Evolutionary conservation across 2,113 vertebrate species (phyloP).

Genomic region (Corythoichthys intestinalis): DNA sequence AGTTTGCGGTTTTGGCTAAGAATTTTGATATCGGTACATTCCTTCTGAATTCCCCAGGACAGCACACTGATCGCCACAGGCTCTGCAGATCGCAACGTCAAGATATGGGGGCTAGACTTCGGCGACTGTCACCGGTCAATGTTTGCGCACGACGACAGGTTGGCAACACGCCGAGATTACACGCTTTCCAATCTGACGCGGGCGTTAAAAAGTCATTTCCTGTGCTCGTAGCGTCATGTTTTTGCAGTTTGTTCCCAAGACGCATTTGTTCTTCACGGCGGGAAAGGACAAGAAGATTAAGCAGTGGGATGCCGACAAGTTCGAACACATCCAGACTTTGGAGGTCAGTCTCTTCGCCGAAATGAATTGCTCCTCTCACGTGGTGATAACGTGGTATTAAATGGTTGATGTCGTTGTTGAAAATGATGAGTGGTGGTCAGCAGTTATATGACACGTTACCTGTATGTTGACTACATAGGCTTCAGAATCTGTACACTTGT

Average conservation of each 20-base stretch:
- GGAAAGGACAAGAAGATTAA: constrained; percentile 95
- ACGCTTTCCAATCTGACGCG: background rate
- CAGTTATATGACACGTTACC: too few species aligned
- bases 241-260: constrained; percentile 91
- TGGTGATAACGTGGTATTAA: background rate
- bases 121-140: constrained; percentile 96
- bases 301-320: constrained; percentile 97
- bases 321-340: constrained; percentile 89
- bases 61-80: constrained; percentile 87
- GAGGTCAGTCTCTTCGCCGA: constrained; percentile 75
- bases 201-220: background rate
- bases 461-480: too few species aligned
- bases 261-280: constrained; percentile 96
- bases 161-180: background rate
- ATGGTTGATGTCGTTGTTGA: too few species aligned
- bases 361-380: background rate
- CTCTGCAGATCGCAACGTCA: constrained; percentile 93
- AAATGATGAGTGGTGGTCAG: too few species aligned
- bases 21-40: too few species aligned
- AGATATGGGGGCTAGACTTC: constrained; percentile 97
- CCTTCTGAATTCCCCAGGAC: constrained; percentile 69
- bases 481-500: too few species aligned
- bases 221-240: constrained; percentile 84
- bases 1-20: too few species aligned
- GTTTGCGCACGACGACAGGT: constrained; percentile 98